These are phyloP conservation scores for Stegastes partitus DNA, from an alignment of 2,113 vertebrate species.

Conservation along the genomic window DNA sequence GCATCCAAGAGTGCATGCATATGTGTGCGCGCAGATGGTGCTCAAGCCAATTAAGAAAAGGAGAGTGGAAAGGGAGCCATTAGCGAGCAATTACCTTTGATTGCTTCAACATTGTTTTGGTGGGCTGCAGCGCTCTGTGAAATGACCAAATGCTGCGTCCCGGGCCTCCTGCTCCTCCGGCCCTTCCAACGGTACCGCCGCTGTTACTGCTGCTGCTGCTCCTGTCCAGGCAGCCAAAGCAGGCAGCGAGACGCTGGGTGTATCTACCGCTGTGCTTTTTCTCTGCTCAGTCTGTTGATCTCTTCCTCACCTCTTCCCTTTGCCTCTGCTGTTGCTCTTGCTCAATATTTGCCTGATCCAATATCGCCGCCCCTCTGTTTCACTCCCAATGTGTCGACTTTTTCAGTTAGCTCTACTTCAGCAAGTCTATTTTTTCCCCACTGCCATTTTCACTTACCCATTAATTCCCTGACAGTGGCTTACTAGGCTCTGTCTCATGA, in stretches of 20 bases:
- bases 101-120: slow-evolving; percentile 85
- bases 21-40: slow-evolving; percentile 65
- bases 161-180: slow-evolving; percentile 28
- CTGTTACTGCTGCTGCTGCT: background rate
- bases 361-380: slow-evolving; percentile 43
- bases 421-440: slow-evolving; percentile 23
- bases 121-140: slow-evolving; percentile 78
- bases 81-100: slow-evolving; percentile 80
- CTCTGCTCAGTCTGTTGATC: slow-evolving; percentile 20
- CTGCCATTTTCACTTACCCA: slow-evolving; percentile 20
- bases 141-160: slow-evolving; percentile 78
- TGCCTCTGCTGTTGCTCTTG: slow-evolving; percentile 32
- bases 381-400: slow-evolving; percentile 11
- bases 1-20: slow-evolving; percentile 39
- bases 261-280: slow-evolving; percentile 11
- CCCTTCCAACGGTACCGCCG: background rate
- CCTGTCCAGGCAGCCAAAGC: slow-evolving; percentile 3
- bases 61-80: slow-evolving; percentile 79
- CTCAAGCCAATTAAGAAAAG: slow-evolving; percentile 79
- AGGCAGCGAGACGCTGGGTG: slow-evolving; percentile 1
- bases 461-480: slow-evolving; percentile 1
- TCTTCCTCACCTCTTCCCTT: slow-evolving; percentile 21
- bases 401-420: slow-evolving; percentile 50
- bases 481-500: background rate
- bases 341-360: slow-evolving; percentile 53